These are phyloP conservation scores for Galerucella calmariensis DNA, from an alignment of 2,888 invertebrate genomes.

Conservation along the genomic window DNA sequence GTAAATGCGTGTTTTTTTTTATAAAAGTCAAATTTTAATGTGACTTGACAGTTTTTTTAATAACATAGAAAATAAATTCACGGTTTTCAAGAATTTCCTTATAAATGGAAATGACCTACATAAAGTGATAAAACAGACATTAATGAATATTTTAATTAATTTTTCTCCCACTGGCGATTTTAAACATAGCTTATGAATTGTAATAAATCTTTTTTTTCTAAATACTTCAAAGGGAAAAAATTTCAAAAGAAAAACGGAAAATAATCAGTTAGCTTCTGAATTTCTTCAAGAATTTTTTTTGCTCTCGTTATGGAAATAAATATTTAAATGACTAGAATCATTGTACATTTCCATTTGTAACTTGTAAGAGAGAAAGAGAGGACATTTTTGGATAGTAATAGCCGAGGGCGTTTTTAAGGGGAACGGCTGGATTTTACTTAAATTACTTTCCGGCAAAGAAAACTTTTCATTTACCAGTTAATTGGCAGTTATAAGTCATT, in stretches of 20 bases:
- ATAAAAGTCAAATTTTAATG: too few relatives aligned
- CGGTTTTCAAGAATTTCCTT: too few relatives aligned
- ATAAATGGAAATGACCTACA: background rate
- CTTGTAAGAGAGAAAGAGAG: slow-evolving; percentile 31
- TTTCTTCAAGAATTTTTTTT: slow-evolving; percentile 13
- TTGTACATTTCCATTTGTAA: slow-evolving; percentile 45
- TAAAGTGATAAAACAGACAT: background rate
- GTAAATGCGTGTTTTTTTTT: too few relatives aligned
- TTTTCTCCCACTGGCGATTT: slow-evolving; percentile 3
- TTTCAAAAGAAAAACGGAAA: slow-evolving; percentile 26
- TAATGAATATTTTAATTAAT: background rate
- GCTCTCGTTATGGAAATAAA: slow-evolving; percentile 42
- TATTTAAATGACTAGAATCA: slow-evolving; percentile 40
- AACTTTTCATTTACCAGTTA: slow-evolving; percentile 49
- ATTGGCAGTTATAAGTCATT: slow-evolving; percentile 48
- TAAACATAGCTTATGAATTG: slow-evolving; percentile 11
- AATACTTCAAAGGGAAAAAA: slow-evolving; percentile 16
- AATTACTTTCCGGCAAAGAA: slow-evolving; percentile 36
- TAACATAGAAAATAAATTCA: too few relatives aligned
- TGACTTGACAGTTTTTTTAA: too few relatives aligned
- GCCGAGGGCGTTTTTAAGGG: slow-evolving; percentile 43
- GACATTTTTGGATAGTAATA: slow-evolving; percentile 41
- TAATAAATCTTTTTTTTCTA: slow-evolving; percentile 12
- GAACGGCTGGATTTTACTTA: slow-evolving; percentile 40
- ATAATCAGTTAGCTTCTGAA: slow-evolving; percentile 11